Evolutionary conservation across 2,888 invertebrate species (phyloP).

Genomic region (Oligia strigilis): DNA sequence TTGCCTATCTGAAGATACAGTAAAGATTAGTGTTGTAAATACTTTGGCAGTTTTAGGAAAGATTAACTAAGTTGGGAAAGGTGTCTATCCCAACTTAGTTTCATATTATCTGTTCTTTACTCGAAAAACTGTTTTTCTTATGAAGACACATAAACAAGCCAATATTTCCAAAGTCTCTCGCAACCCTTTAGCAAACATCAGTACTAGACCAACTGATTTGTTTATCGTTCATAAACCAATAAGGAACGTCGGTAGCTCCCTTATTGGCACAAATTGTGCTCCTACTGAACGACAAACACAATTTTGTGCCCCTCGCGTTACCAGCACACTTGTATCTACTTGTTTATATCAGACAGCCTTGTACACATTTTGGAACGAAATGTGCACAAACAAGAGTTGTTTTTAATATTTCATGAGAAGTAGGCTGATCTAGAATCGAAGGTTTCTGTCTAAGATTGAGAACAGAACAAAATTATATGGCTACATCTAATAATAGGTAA

Average conservation of each 20-base stretch:
- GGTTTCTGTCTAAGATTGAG: neutral
- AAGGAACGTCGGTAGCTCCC: slow-evolving; percentile 42
- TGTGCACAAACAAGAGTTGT: slow-evolving; percentile 39
- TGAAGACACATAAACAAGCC: slow-evolving; percentile 26
- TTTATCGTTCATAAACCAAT: slow-evolving; percentile 62
- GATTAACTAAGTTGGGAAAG: neutral
- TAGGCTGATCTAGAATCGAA: slow-evolving; percentile 39
- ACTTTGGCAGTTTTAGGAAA: neutral
- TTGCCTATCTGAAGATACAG: slow-evolving; percentile 24
- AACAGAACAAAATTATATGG: neutral
- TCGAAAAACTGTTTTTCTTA: neutral
- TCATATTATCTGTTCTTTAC: neutral
- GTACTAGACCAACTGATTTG: slow-evolving; percentile 60
- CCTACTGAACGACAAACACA: slow-evolving; percentile 61
- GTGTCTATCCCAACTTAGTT: neutral
- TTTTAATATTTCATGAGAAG: slow-evolving; percentile 47
- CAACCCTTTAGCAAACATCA: slow-evolving; percentile 49
- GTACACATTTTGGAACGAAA: slow-evolving; percentile 39
- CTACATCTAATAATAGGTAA: neutral
- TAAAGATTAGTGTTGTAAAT: slow-evolving; percentile 10
- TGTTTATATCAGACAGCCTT: slow-evolving; percentile 57
- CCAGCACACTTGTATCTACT: slow-evolving; percentile 47
- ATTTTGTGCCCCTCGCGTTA: slow-evolving; percentile 56
- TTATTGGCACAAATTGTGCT: slow-evolving; percentile 63
- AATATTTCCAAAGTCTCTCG: slow-evolving; percentile 22